Evolutionary conservation across 2,888 invertebrate species (phyloP).

Genomic region (Noctua janthina): DNA sequence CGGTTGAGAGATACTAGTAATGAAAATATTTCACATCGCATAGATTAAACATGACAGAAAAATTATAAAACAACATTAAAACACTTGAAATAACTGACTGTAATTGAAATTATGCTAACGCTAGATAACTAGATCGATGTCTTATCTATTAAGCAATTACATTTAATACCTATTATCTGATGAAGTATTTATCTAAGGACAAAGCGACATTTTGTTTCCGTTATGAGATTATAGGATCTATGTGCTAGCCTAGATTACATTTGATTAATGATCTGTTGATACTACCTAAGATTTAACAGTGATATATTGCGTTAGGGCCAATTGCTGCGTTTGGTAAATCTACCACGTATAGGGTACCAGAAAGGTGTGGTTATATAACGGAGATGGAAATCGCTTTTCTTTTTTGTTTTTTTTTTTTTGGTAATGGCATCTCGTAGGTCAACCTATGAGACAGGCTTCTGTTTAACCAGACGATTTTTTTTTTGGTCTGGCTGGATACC

Average conservation of each 20-base stretch:
- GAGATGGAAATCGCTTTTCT: too few species aligned
- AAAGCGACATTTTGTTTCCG: conserved; percentile 39
- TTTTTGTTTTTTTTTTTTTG: too few species aligned
- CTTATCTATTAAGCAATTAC: conserved; percentile 37
- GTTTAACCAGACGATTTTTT: too few species aligned
- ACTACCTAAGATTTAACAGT: neutral
- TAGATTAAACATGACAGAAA: neutral
- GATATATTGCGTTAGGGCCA: neutral
- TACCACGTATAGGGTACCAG: neutral
- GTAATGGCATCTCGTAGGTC: too few species aligned
- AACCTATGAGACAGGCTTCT: too few species aligned
- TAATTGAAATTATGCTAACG: neutral
- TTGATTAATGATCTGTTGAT: conserved; percentile 17
- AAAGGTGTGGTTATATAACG: too few species aligned
- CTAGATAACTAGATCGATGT: conserved; percentile 11
- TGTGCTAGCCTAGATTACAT: conserved; percentile 19
- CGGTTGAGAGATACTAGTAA: neutral
- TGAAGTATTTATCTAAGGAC: conserved; percentile 35
- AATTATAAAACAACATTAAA: neutral
- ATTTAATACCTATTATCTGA: conserved; percentile 28
- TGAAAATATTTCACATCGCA: neutral
- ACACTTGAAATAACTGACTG: neutral
- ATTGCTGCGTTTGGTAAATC: neutral
- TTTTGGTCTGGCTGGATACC: too few species aligned
- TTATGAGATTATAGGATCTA: conserved; percentile 29